Base-by-base conservation (phyloP, 2,888 invertebrate genomes). In the Laothoe populi region DNA sequence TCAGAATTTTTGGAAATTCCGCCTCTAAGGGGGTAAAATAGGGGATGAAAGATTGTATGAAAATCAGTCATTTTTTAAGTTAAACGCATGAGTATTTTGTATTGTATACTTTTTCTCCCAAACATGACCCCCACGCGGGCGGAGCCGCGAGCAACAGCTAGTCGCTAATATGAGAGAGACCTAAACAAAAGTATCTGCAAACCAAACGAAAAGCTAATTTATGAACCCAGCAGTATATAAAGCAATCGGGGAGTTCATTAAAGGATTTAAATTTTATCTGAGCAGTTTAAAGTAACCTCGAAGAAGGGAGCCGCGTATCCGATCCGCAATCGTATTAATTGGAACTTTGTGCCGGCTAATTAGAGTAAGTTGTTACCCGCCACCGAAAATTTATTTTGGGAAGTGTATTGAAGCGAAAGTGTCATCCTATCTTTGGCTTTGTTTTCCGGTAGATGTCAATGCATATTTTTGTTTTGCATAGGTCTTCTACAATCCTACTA, bases 181-280 rank as follows among this genome's bases (percentile, higher is more conserved):
- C 26, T 3, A 42, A 42, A 42, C 42, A 61, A 31, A 16, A 66
- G 69, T 70, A 64, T 66, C 4, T 40, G 11, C 70, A 65, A 73
- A 72, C 74, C 75, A 74, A 75, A 78, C 74, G 67, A 21, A 48
- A 31, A 53, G 53, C 26, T 5, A 79, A 84, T 85, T 81, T 83
- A 86, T 86, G 78, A 78, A 83, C 78, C 75, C 73, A 70, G 64
- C 68, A 79, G 80, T 86, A 83, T 84, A 85, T 87, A 87, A 87
- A 86, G 79, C 84, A 86, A 86, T 84, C 83, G 71, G 63, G 66
- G 77, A 81, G 79, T 88, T 88, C 87, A 88, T 88, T 88, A 89
- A 87, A 82, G 79, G 78, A 79, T 76, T 88, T 87, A 86, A 89
- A 87, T 85, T 84, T 88, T 88, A 88, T 88, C 88, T 82, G 82